Conservation (phyloP, 2,113 vertebrate genomes). For the Okapia johnstoni region DNA sequence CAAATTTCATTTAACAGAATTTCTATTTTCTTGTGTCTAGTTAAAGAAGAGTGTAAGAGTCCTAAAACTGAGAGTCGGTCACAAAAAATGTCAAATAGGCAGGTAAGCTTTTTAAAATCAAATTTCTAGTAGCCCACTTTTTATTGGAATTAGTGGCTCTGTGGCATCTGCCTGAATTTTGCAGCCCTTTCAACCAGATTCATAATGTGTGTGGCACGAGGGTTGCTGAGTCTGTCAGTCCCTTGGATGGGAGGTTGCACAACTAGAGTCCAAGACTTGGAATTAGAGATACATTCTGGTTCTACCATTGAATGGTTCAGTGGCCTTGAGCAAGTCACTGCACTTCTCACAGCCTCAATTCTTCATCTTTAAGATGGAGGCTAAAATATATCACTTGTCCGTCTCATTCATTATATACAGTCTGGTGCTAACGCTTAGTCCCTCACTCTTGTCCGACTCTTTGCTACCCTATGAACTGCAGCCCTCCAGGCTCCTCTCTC, state of each 20-base stretch:
- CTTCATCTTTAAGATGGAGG: slow-evolving; percentile 3
- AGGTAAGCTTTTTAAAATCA: slow-evolving; percentile 72
- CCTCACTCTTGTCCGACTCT: neutral
- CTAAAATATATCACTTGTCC: neutral
- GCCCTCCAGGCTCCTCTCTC: neutral
- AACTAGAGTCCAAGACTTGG: neutral
- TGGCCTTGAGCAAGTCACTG: neutral
- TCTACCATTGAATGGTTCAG: neutral
- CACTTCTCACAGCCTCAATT: neutral
- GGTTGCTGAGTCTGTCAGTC: neutral
- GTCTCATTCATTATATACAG: neutral
- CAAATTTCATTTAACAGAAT: neutral
- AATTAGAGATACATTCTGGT: neutral
- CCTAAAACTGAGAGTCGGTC: slow-evolving; percentile 76
- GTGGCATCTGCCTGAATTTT: neutral
- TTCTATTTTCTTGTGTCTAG: slow-evolving; percentile 68
- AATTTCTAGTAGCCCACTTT: neutral
- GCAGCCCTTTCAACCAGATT: neutral
- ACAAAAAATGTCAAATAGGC: slow-evolving; percentile 79
- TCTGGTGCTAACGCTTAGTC: neutral
- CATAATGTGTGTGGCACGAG: neutral
- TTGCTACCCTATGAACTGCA: neutral
- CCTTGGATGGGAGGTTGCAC: neutral
- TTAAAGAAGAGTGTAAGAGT: slow-evolving; percentile 82
- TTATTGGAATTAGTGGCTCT: neutral